A percentile compares a stretch with the other conserved stretches of the same genome.
Conservation (phyloP, 2,888 invertebrate genomes). For the Tenthredo distinguenda region DNA sequence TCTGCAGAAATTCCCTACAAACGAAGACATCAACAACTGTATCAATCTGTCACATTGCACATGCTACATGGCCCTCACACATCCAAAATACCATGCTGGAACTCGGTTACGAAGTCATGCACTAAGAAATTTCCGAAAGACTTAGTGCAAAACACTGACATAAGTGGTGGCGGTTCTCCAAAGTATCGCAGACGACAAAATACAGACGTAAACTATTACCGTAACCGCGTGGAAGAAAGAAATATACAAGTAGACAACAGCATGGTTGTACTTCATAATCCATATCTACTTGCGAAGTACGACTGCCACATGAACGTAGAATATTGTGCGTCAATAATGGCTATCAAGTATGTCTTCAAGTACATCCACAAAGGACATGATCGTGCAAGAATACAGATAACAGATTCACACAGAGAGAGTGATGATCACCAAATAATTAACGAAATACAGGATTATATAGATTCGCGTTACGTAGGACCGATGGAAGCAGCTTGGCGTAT, state of each 20-base stretch:
- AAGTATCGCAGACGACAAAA: too few relatives aligned
- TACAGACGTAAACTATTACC: too few relatives aligned
- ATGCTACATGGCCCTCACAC: slow-evolving; percentile 60
- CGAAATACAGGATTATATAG: slow-evolving; percentile 68
- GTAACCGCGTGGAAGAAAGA: too few relatives aligned
- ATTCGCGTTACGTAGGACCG: slow-evolving; percentile 70
- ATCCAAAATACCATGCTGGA: background rate
- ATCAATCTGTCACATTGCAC: slow-evolving; percentile 56
- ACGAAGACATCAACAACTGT: slow-evolving; percentile 52
- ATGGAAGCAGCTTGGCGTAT: too few relatives aligned
- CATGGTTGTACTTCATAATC: too few relatives aligned
- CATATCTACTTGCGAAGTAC: too few relatives aligned
- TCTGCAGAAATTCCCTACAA: too few relatives aligned
- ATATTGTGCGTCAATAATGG: too few relatives aligned
- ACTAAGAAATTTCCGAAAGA: slow-evolving; percentile 61
- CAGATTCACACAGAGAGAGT: background rate
- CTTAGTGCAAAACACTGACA: slow-evolving; percentile 54
- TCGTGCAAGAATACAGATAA: slow-evolving; percentile 54
- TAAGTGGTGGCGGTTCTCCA: slow-evolving; percentile 57
- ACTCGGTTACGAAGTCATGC: slow-evolving; percentile 54
- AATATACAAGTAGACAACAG: too few relatives aligned
- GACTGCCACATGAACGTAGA: too few relatives aligned
- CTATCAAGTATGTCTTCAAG: too few relatives aligned
- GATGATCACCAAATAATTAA: slow-evolving; percentile 55
- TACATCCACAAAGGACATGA: too few relatives aligned